Percentiles rank a stretch among this genome's conserved stretches.
Evolutionary conservation across 1,140 invertebrate species (phyloP).

Genomic region (roundworm (Caenorhabditis elegans)): WBcel235 BX284606.5:6995501-6996000

Average conservation of each 20-base stretch:
- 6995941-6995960: not conserved
- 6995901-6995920: not conserved
- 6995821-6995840: not conserved
- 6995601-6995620: not conserved
- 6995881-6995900: not conserved
- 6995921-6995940: not conserved
- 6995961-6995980: not conserved
- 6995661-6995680: not conserved
- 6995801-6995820: not conserved
- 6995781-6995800: not conserved
- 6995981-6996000: too few species aligned
- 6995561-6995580: not conserved
- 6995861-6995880: not conserved
- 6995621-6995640: not conserved
- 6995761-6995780: not conserved
- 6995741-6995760: not conserved
- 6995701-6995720: conserved; percentile 1
- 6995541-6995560: not conserved
- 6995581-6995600: not conserved
- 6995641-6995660: not conserved
- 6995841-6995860: not conserved
- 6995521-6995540: too few species aligned
- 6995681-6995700: conserved; percentile 3
- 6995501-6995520: not conserved
- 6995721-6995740: not conserved